Conservation (phyloP, 2,797 vertebrate genomes). For the Neostethus bicornis region DNA sequence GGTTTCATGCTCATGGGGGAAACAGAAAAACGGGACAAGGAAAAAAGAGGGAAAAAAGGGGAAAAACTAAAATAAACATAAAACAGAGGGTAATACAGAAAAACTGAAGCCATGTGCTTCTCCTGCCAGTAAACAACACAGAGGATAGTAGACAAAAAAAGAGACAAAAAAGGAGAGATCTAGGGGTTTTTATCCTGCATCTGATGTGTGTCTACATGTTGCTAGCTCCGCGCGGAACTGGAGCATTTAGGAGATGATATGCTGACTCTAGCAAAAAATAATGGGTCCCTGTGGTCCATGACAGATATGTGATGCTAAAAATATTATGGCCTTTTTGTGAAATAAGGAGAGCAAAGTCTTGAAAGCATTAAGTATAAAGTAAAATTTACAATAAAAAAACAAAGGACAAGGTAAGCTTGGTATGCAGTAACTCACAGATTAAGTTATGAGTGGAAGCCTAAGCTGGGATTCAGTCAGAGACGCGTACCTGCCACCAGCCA, state of each 20-base stretch:
- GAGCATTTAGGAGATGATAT: constrained; percentile 59
- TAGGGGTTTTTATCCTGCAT: constrained; percentile 47
- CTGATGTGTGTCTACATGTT: constrained; percentile 62
- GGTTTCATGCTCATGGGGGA: constrained; percentile 70
- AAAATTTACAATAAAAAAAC: constrained; percentile 29
- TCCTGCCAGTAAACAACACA: constrained; percentile 66
- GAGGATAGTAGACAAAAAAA: too few species aligned
- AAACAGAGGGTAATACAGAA: constrained; percentile 65
- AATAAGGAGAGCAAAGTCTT: constrained; percentile 34
- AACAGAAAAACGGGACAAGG: constrained; percentile 60
- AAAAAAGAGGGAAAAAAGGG: constrained; percentile 34
- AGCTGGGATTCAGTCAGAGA: constrained; percentile 55
- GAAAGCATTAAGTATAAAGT: constrained; percentile 25
- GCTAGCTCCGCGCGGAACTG: constrained; percentile 52
- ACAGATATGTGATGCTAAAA: constrained; percentile 48
- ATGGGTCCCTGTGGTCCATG: constrained; percentile 62
- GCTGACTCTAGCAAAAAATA: constrained; percentile 62
- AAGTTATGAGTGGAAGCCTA: constrained; percentile 45
- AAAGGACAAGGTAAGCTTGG: constrained; percentile 16
- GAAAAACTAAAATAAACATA: constrained; percentile 62
- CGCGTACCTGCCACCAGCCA: constrained; percentile 59
- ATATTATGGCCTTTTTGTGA: constrained; percentile 32
- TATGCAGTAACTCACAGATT: constrained; percentile 39
- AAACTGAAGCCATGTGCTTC: constrained; percentile 69
- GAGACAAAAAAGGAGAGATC: constrained; percentile 49